Evolutionary conservation across 2,797 vertebrate genomes (phyloP).

Genomic region (Sitta carolinensis): DNA sequence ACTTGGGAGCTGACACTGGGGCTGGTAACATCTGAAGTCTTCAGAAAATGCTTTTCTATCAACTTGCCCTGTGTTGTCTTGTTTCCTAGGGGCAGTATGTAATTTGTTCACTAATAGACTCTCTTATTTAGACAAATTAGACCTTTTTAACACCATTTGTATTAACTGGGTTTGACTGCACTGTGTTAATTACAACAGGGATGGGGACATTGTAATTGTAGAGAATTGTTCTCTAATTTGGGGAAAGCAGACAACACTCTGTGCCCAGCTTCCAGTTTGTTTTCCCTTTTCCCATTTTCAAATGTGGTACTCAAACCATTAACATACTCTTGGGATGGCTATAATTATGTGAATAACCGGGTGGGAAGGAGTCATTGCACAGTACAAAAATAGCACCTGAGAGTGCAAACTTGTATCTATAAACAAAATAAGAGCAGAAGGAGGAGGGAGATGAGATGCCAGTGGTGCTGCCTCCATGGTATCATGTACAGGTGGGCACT

Average conservation of each 20-base stretch:
- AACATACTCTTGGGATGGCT: neutral
- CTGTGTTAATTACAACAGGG: conserved; percentile 9
- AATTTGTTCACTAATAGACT: conserved; percentile 5
- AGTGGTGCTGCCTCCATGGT: fast-evolving
- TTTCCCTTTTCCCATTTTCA: neutral
- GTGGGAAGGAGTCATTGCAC: neutral
- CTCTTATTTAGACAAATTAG: conserved; percentile 42
- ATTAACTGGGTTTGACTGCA: conserved; percentile 13
- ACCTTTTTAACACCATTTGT: conserved; percentile 23
- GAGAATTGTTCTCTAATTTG: conserved; percentile 3
- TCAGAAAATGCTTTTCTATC: neutral
- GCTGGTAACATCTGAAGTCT: neutral
- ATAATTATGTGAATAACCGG: neutral
- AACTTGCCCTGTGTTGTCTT: neutral
- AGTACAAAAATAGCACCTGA: neutral
- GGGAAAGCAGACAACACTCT: neutral
- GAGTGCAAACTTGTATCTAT: neutral
- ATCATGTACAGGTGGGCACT: neutral
- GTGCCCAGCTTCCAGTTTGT: neutral
- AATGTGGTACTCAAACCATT: neutral
- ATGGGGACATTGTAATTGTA: neutral
- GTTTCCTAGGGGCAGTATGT: neutral
- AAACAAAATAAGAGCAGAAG: neutral
- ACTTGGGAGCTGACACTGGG: neutral
- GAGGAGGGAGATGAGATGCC: neutral